Conservation (phyloP, 92 coral and sea anemone genomes). For the Heliopora coerulea region DNA sequence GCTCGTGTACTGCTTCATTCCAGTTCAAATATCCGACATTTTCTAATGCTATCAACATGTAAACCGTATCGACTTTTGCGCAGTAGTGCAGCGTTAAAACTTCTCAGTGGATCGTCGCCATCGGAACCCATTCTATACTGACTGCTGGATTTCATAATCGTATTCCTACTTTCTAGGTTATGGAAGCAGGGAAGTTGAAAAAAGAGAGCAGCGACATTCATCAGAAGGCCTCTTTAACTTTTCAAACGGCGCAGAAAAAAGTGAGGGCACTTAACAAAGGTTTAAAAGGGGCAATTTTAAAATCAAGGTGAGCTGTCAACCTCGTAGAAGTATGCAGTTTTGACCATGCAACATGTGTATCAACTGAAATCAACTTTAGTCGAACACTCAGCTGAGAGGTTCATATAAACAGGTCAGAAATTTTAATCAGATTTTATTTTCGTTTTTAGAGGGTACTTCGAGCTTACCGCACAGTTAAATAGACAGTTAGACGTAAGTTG, state of each 20-base stretch:
- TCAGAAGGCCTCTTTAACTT: constrained; percentile 68
- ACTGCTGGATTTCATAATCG: background rate
- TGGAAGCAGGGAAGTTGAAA: constrained; percentile 81
- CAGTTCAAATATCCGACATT: too few species aligned
- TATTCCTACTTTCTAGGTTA: constrained; percentile 58
- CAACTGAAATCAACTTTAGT: too few species aligned
- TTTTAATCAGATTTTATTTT: background rate
- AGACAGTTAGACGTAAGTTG: constrained; percentile 40
- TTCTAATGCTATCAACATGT: too few species aligned
- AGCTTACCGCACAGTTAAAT: constrained; percentile 37
- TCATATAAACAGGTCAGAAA: background rate
- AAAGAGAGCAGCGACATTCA: constrained; percentile 76
- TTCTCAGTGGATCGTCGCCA: too few species aligned
- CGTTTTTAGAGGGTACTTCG: constrained; percentile 38
- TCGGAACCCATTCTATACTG: too few species aligned
- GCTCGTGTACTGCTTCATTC: too few species aligned
- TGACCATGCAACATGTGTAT: too few species aligned
- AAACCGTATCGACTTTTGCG: too few species aligned
- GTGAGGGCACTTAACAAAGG: constrained; percentile 63
- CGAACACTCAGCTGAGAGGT: too few species aligned
- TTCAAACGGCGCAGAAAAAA: constrained; percentile 60
- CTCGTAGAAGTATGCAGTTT: background rate
- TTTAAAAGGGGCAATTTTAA: constrained; percentile 69
- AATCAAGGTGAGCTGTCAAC: constrained; percentile 68
- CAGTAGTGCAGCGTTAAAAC: too few species aligned